Base-by-base conservation (phyloP, 2,797 vertebrate genomes). In the Anabas testudineus region DNA sequence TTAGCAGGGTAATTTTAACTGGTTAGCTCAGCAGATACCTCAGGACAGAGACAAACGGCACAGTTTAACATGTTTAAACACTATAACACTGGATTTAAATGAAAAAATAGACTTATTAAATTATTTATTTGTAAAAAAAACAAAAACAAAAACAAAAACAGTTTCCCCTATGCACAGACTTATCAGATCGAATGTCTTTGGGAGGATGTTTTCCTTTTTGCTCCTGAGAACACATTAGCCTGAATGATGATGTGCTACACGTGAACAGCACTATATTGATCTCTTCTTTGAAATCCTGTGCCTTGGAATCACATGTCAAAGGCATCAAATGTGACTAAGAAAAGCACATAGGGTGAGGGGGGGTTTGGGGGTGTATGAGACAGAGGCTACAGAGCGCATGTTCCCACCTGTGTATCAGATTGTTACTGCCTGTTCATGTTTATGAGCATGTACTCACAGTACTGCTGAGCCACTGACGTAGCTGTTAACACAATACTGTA, bases 401-500 rank as follows among this genome's bases (percentile, higher is more conserved):
- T 85, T 85, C 53, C 36, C 78, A 74, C 52, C 58, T 78, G 36
- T 14, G 24, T 78, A 7, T 65, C 48, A 67, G 8, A 26, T 19
- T 72, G 63, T 47, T 67, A 66, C 19, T 13, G 58, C 32, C 45
- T 69, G 42, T 26, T 57, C 2, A 32, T 26, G 48, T 59, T 54
- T 42, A 65, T 58, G 71, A 67, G 71, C 56, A 43, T 0, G 36
- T 47, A 55, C 41, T 42, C 51, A 59, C 60, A 48, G 65, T 58
- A 69, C 61, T 19, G 34, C 39, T 36, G 63, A 80, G 74, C 43
- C 21, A 32, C 49, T 82, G 69, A 87, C 66, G 57, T 36, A 69
- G 55, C 67, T 74, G 81, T 47, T 52, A 79, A 74, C 14, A 65
- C 52, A 1, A 39, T 3, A 14, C 57, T 15, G 13, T 47, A 63